These are phyloP conservation scores for Sanderia malayensis DNA, from an alignment of 30 jellyfish, hydroid and myxozoan species.

Conservation along the genomic window DNA sequence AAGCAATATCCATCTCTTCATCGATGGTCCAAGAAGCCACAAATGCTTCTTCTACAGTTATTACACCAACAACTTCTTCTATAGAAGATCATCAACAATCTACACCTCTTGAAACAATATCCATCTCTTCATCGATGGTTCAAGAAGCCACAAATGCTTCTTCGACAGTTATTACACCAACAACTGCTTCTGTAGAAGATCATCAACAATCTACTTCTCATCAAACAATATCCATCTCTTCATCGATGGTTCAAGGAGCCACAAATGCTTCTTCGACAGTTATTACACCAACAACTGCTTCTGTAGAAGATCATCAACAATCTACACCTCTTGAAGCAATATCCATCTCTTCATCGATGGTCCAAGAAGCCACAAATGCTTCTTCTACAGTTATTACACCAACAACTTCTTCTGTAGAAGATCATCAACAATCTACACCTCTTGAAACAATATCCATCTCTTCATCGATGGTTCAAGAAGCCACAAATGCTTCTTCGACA, in stretches of 20 bases:
- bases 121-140: neutral
- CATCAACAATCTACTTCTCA: neutral
- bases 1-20: neutral
- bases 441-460: neutral
- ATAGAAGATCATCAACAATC: neutral
- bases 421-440: neutral
- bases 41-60: no score
- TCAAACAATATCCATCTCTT: neutral
- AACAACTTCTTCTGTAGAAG: neutral
- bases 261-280: no score
- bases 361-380: neutral
- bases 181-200: neutral
- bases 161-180: neutral
- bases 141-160: neutral
- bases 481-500: neutral
- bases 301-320: neutral
- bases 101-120: neutral
- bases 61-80: neutral
- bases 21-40: no score
- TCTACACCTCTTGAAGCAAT: neutral
- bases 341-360: neutral
- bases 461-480: neutral
- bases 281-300: neutral
- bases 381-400: neutral
- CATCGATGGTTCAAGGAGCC: no score